A percentile compares a stretch with the other conserved stretches of the same genome.
phyloP scores from a whole-genome alignment of 1,140 invertebrate genomes.

The Archegozetes longisetosus region DNA sequence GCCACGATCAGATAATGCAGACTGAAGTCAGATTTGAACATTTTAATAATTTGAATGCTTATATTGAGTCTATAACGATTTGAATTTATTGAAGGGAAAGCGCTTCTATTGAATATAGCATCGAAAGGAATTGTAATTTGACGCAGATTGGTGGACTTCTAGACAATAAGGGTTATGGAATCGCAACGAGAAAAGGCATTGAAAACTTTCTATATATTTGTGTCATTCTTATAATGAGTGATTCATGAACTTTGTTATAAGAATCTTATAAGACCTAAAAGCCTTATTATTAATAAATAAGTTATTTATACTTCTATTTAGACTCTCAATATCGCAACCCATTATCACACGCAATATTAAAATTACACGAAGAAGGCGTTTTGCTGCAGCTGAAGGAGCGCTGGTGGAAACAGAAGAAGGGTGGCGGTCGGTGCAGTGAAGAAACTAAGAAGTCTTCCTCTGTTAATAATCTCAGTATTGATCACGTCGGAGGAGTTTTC shows the following conservation, averaged over 20 bases:
- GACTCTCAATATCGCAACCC: constrained; percentile 10
- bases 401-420: constrained; percentile 28
- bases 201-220: too few relatives aligned
- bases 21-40: too few relatives aligned
- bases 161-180: constrained; percentile 56
- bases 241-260: too few relatives aligned
- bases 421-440: constrained; percentile 20
- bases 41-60: too few relatives aligned
- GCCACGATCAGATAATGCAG: too few relatives aligned
- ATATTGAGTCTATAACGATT: too few relatives aligned
- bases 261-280: too few relatives aligned
- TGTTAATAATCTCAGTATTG: constrained; percentile 23
- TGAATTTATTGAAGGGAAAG: constrained; percentile 34
- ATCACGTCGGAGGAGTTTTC: constrained; percentile 36
- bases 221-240: too few relatives aligned
- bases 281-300: too few relatives aligned
- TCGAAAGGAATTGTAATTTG: constrained; percentile 89
- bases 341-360: constrained; percentile 30
- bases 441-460: constrained; percentile 19
- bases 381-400: constrained; percentile 29
- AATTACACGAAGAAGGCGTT: constrained; percentile 32
- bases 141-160: constrained; percentile 92
- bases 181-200: constrained; percentile 24
- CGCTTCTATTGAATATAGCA: constrained; percentile 87
- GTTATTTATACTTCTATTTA: too few relatives aligned